Evolutionary conservation across 2,113 vertebrate genomes (phyloP), one percentile per base, ranked within the genome.

Genomic region (Macrotus californicus): DNA sequence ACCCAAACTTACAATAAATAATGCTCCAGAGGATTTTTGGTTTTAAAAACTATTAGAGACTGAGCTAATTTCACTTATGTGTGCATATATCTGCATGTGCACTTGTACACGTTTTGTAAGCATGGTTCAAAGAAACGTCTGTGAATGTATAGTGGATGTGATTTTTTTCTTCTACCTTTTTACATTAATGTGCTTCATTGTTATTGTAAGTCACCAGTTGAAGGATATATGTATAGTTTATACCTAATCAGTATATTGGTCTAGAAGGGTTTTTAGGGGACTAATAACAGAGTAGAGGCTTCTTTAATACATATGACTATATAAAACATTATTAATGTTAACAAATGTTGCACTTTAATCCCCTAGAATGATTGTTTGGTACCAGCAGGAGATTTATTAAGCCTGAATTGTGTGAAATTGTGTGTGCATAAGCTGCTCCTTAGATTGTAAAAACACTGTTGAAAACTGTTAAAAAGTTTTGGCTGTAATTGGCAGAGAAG

Each of bases 401-500:
- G 98, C 97, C 97, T 97, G 97, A 98, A 97, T 98, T 98, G 98
- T 98, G 98, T 98, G 98, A 98, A 98, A 98, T 98, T 98, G 97
- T 98, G 98, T 98, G 98, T 98, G 97, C 95, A 98, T 98, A 98
- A 98, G 98, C 98, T 97, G 97, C 98, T 98, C 97, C 98, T 98
- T 98, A 98, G 98, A 98, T 98, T 98, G 98, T 98, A 98, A 98
- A 98, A 98, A 98, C 83, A 97, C 98, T 97, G 97, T 98, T 98
- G 98, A 98, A 98, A 98, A 98, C 98, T 98, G 98, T 98, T 98
- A 98, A 98, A 98, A 98, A 98, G 98, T 98, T 98, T 97, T 98
- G 98, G 98, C 98, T 99, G 96, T 98, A 98, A 98, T 98, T 99
- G 99, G 98, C 98, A 99, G 98, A 98, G 98, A 99, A 98, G 98